A percentile compares a stretch with the other conserved stretches of the same genome.
These are phyloP conservation scores for Vulpes vulpes DNA, from an alignment of 2,113 vertebrate species.

Conservation along the genomic window DNA sequence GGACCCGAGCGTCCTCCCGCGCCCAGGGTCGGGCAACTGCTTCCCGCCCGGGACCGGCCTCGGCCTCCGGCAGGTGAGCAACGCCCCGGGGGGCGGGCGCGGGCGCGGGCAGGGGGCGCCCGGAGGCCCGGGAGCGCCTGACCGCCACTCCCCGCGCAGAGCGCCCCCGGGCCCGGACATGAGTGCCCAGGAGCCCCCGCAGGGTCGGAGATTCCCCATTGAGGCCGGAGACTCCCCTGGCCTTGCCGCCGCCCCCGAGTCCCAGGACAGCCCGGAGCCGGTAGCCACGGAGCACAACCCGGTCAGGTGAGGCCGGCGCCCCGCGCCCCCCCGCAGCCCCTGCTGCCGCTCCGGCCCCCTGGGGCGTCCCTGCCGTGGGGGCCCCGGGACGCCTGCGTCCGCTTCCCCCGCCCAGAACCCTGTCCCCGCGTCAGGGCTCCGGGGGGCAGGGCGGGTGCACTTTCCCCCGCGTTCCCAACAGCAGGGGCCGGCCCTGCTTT, in stretches of 20 bases:
- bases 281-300: constrained; percentile 77
- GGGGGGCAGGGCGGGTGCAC: not conserved
- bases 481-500: not conserved
- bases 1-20: constrained; percentile 75
- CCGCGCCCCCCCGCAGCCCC: not conserved
- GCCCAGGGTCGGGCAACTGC: constrained; percentile 78
- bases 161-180: constrained; percentile 78
- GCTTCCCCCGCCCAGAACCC: not conserved
- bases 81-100: not conserved
- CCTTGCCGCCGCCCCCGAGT: constrained; percentile 72
- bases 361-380: too few relatives aligned
- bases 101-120: constrained; percentile 1
- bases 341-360: not conserved
- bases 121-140: not conserved
- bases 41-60: constrained; percentile 77
- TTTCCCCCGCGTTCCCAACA: not conserved
- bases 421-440: not conserved
- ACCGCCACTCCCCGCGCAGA: constrained; percentile 52
- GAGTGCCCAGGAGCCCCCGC: constrained; percentile 82
- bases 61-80: constrained; percentile 77
- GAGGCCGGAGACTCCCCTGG: constrained; percentile 88
- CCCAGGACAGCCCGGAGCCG: constrained; percentile 77
- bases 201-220: constrained; percentile 84
- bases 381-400: not conserved
- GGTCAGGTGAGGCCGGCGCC: constrained; percentile 76